These are phyloP conservation scores for Labeo calbasu DNA, from an alignment of 2,797 vertebrate genomes.

Conservation along the genomic window DNA sequence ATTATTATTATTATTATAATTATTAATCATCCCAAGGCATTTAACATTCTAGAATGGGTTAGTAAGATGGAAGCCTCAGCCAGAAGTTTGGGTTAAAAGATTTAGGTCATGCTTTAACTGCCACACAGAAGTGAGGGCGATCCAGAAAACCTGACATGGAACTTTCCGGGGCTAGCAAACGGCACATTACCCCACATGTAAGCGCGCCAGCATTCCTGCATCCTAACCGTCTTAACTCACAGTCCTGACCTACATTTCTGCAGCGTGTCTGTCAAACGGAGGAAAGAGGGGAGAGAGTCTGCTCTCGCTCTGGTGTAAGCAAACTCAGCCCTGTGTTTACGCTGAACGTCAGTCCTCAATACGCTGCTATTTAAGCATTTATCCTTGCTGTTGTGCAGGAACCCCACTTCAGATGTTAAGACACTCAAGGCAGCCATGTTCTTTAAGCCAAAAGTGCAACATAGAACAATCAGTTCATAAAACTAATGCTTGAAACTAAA, in stretches of 20 bases:
- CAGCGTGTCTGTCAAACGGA: conserved; percentile 41
- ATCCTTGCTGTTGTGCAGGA: conserved; percentile 31
- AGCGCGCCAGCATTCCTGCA: conserved; percentile 46
- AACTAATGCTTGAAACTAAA: background rate
- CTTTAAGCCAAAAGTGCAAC: conserved; percentile 4
- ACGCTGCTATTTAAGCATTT: conserved; percentile 38
- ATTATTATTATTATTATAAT: no score
- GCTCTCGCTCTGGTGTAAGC: conserved; percentile 30
- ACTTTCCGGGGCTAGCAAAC: conserved; percentile 59
- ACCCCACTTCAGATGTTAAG: conserved; percentile 17
- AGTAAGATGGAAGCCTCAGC: conserved; percentile 58
- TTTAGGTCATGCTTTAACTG: conserved; percentile 83
- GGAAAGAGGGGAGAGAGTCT: conserved; percentile 30
- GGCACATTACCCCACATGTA: conserved; percentile 53
- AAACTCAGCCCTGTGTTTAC: conserved; percentile 50
- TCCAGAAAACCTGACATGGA: conserved; percentile 78
- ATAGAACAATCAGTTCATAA: background rate
- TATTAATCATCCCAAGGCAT: conserved; percentile 71
- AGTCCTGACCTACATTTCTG: conserved; percentile 74
- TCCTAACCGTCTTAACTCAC: conserved; percentile 65
- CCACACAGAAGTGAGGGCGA: conserved; percentile 71
- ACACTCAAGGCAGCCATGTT: background rate
- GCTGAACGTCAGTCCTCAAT: conserved; percentile 27
- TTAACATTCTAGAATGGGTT: conserved; percentile 73
- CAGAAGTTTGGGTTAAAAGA: conserved; percentile 84